A percentile compares a stretch with the other conserved stretches of the same genome.
Evolutionary conservation across 2,888 invertebrate genomes (phyloP).

Genomic region (Dolichomitus sp.): DNA sequence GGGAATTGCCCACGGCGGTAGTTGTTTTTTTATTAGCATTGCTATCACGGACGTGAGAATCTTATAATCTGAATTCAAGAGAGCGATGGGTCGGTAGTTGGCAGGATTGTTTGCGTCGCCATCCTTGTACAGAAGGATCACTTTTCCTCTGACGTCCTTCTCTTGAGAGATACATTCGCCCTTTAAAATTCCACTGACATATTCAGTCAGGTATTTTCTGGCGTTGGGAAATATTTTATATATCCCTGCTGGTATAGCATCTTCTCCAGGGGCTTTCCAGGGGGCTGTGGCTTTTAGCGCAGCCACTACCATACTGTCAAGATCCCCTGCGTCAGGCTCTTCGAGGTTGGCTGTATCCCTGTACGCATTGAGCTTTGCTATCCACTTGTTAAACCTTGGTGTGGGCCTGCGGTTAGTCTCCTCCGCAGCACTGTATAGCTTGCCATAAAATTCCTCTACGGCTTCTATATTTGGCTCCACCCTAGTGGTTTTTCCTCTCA

Average conservation of each 20-base stretch:
- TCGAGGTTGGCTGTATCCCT: background rate
- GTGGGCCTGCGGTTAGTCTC: background rate
- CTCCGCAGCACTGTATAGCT: background rate
- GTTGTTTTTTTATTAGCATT: slow-evolving; percentile 37
- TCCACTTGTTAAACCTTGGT: slow-evolving; percentile 31
- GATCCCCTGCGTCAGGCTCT: background rate
- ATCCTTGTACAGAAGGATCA: slow-evolving; percentile 69
- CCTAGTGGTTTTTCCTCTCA: background rate
- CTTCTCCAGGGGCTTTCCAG: slow-evolving; percentile 61
- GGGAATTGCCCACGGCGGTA: slow-evolving; percentile 56
- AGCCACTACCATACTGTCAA: background rate
- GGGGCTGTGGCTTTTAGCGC: slow-evolving; percentile 41
- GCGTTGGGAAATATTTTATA: slow-evolving; percentile 57
- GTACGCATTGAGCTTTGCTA: background rate
- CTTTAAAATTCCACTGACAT: background rate
- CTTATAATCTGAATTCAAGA: slow-evolving; percentile 74
- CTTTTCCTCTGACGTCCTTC: slow-evolving; percentile 69
- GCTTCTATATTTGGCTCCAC: background rate
- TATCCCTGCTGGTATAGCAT: slow-evolving; percentile 54
- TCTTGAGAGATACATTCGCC: slow-evolving; percentile 22
- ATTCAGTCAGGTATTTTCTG: slow-evolving; percentile 25
- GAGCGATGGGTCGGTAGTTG: slow-evolving; percentile 68
- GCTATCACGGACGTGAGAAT: slow-evolving; percentile 67
- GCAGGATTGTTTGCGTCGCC: slow-evolving; percentile 67
- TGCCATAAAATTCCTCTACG: background rate